Conservation (phyloP, 2,888 invertebrate genomes). For the Spilosoma lubricipeda region DNA sequence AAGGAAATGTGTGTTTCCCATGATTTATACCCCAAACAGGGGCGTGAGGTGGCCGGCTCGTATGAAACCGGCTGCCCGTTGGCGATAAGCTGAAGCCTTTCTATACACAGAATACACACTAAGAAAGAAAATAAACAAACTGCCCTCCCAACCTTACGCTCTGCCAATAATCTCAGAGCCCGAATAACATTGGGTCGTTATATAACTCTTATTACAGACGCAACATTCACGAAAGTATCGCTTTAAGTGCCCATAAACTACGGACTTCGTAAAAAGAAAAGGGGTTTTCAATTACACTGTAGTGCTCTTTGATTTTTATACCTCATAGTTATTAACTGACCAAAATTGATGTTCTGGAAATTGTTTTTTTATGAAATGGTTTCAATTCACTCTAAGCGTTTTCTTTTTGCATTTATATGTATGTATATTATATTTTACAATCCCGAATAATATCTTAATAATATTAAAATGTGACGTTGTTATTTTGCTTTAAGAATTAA, state of each 20-base stretch:
- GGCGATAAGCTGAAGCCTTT: slow-evolving; percentile 82
- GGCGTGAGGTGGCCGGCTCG: slow-evolving; percentile 73
- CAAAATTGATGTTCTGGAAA: slow-evolving; percentile 22
- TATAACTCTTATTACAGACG: slow-evolving; percentile 55
- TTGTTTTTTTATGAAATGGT: slow-evolving; percentile 15
- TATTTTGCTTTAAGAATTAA: no score
- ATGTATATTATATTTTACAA: neutral
- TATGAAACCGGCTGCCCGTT: slow-evolving; percentile 76
- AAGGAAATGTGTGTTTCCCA: slow-evolving; percentile 83
- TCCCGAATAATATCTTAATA: neutral
- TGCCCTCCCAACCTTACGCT: slow-evolving; percentile 72
- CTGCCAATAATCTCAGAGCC: slow-evolving; percentile 71
- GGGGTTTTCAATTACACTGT: slow-evolving; percentile 60
- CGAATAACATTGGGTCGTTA: slow-evolving; percentile 60
- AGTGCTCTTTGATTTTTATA: slow-evolving; percentile 54
- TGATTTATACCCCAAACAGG: slow-evolving; percentile 83
- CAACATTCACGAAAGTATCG: slow-evolving; percentile 61
- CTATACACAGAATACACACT: slow-evolving; percentile 66
- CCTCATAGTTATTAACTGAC: slow-evolving; percentile 42
- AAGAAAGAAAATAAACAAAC: slow-evolving; percentile 84
- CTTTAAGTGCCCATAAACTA: slow-evolving; percentile 62
- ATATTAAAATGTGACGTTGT: neutral
- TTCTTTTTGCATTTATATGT: neutral
- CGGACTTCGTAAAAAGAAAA: slow-evolving; percentile 56
- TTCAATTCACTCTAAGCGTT: neutral